phyloP scores from a whole-genome alignment of 2,888 invertebrate species.

The Nomada ruficornis region DNA sequence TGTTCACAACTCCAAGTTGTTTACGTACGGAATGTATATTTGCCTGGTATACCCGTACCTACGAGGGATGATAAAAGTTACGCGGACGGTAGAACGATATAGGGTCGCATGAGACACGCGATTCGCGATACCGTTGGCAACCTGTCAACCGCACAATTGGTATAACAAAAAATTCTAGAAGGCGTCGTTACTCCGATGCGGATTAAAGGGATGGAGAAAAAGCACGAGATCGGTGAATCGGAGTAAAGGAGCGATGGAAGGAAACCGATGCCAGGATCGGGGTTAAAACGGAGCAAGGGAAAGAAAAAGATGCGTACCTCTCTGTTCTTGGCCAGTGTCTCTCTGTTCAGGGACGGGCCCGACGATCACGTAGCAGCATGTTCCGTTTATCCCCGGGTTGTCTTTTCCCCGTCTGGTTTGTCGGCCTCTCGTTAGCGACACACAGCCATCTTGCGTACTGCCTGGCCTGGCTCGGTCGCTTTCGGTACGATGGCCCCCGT shows the following conservation, averaged over 20 bases:
- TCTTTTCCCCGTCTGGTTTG: slow-evolving; percentile 68
- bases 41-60: neutral
- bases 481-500: slow-evolving; percentile 72
- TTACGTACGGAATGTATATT: slow-evolving; percentile 46
- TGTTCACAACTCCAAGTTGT: slow-evolving; percentile 38
- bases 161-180: slow-evolving; percentile 1
- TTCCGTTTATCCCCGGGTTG: slow-evolving; percentile 73
- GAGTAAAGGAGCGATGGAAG: slow-evolving; percentile 11
- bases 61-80: slow-evolving; percentile 38
- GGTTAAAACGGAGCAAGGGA: neutral
- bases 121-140: slow-evolving; percentile 20
- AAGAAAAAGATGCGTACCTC: slow-evolving; percentile 67
- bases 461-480: slow-evolving; percentile 71
- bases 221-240: neutral
- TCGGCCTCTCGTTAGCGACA: slow-evolving; percentile 75
- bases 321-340: slow-evolving; percentile 79
- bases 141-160: slow-evolving; percentile 46
- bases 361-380: slow-evolving; percentile 77
- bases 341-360: slow-evolving; percentile 78
- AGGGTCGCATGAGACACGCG: slow-evolving; percentile 17
- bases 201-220: slow-evolving; percentile 9
- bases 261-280: slow-evolving; percentile 20
- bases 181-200: slow-evolving; percentile 18
- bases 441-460: slow-evolving; percentile 79
- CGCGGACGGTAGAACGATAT: slow-evolving; percentile 10